These are phyloP conservation scores for Tenrec ecaudatus DNA, from an alignment of 2,113 vertebrate genomes.

Conservation along the genomic window DNA sequence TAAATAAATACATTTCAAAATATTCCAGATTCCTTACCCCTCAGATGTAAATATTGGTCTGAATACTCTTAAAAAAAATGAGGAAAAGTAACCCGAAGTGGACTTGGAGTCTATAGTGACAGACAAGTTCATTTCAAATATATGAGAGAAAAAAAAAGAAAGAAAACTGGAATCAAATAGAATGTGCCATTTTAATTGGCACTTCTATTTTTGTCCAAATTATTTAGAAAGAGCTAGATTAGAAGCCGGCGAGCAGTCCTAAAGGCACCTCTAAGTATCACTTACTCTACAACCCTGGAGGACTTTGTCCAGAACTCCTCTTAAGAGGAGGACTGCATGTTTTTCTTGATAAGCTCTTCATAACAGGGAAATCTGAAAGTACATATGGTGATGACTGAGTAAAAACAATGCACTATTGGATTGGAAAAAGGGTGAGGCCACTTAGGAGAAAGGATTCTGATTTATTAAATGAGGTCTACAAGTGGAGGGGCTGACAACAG, in stretches of 20 bases:
- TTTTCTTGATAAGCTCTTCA: not conserved
- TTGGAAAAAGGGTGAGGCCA: not conserved
- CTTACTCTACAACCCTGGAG: not conserved
- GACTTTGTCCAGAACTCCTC: not conserved
- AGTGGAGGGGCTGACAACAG: not conserved
- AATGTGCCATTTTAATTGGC: not conserved
- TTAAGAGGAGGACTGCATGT: not conserved
- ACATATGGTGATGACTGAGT: not conserved
- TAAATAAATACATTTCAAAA: too few species aligned
- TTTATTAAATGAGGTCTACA: not conserved
- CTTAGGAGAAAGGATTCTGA: not conserved
- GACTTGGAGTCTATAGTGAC: too few species aligned
- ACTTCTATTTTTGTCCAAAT: not conserved
- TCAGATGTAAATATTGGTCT: too few species aligned
- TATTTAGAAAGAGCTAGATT: slow-evolving; percentile 7
- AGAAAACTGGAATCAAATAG: not conserved
- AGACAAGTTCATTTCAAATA: too few species aligned
- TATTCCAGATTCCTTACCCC: too few species aligned
- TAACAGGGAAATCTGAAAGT: not conserved
- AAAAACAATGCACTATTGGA: not conserved
- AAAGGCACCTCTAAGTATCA: not conserved
- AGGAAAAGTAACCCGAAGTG: too few species aligned
- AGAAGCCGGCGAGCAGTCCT: not conserved
- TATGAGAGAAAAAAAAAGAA: not conserved
- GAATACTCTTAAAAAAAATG: too few species aligned